Conservation (phyloP, 1,140 invertebrate genomes). For the Carposina sasakii region DNA sequence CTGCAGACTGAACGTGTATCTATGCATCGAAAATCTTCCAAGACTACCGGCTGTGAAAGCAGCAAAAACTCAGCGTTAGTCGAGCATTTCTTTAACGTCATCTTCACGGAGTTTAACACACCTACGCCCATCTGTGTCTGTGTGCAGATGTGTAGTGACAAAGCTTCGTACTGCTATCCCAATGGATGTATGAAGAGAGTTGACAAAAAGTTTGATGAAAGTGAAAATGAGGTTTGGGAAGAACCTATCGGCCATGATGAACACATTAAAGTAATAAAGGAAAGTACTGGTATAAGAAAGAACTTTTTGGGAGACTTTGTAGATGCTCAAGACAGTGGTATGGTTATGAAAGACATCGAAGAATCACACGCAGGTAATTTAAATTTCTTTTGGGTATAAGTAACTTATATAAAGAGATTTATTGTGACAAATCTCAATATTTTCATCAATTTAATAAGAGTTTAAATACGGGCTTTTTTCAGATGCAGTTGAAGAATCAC, state of each 20-base stretch:
- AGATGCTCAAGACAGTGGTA: no score
- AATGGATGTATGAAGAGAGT: slow-evolving; percentile 46
- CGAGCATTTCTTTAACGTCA: slow-evolving; percentile 54
- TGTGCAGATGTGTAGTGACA: slow-evolving; percentile 49
- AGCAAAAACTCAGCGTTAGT: slow-evolving; percentile 28
- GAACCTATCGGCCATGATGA: background rate
- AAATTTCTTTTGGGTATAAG: background rate
- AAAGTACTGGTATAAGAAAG: no score
- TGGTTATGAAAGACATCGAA: no score
- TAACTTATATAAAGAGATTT: background rate
- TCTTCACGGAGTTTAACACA: slow-evolving; percentile 50
- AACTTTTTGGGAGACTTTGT: no score
- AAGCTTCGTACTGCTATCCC: slow-evolving; percentile 55
- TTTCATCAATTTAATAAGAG: background rate
- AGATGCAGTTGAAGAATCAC: no score
- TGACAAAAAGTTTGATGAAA: slow-evolving; percentile 15
- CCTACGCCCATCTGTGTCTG: slow-evolving; percentile 46
- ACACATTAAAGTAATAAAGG: background rate
- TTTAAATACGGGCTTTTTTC: no score
- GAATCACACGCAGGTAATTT: no score
- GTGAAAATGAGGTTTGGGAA: background rate
- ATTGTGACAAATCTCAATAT: background rate
- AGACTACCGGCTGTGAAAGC: slow-evolving; percentile 15
- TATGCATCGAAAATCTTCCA: slow-evolving; percentile 6
- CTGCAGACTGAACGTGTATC: no score